Evolutionary conservation across 2,888 invertebrate species (phyloP).

Genomic region (Cosmopolites sordidus): DNA sequence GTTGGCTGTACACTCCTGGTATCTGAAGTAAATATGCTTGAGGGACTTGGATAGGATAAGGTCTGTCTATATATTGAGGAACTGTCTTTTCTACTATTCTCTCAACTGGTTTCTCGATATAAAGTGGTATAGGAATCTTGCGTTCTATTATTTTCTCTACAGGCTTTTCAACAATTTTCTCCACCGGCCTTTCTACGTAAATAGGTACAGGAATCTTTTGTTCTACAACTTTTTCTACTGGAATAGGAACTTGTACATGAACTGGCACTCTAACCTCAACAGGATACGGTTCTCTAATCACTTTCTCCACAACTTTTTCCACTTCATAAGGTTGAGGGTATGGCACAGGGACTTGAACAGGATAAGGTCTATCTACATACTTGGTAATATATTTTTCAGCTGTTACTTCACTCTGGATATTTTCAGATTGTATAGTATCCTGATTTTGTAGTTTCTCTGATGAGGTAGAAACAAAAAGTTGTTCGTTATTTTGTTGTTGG

Average conservation of each 20-base stretch:
- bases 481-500: neutral
- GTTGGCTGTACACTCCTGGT: constrained; percentile 19
- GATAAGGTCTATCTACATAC: constrained; percentile 49
- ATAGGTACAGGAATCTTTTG: constrained; percentile 17
- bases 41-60: constrained; percentile 32
- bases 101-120: constrained; percentile 51
- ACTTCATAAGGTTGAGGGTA: constrained; percentile 42
- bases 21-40: constrained; percentile 19
- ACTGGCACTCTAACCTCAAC: constrained; percentile 47
- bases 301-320: constrained; percentile 35
- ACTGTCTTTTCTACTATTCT: constrained; percentile 40
- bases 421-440: constrained; percentile 39
- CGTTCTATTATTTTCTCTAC: constrained; percentile 59
- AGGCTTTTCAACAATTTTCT: constrained; percentile 42
- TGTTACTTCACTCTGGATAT: neutral
- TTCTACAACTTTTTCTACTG: neutral
- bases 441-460: constrained; percentile 39
- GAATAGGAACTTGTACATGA: constrained; percentile 31
- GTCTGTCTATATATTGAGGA: constrained; percentile 33
- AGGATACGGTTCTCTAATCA: constrained; percentile 43
- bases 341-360: constrained; percentile 42
- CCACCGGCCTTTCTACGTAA: constrained; percentile 49
- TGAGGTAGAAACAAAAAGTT: neutral
- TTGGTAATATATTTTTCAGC: constrained; percentile 36
- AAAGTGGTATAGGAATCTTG: constrained; percentile 54